These are phyloP conservation scores for Sebastes variabilis DNA, from an alignment of 2,797 vertebrate species.

Conservation along the genomic window DNA sequence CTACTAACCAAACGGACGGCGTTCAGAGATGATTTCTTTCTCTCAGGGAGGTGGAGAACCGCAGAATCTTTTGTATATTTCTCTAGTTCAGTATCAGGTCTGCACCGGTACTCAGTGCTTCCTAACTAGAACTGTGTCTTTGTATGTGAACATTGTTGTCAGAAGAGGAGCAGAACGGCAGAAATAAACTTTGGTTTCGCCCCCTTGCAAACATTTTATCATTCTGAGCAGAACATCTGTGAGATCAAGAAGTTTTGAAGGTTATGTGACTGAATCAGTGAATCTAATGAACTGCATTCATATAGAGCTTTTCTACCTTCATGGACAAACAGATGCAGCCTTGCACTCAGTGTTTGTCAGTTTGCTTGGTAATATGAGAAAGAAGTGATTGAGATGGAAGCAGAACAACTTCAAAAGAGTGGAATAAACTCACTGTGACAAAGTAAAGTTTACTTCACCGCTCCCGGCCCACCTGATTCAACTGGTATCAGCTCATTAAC, in stretches of 20 bases:
- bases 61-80: not conserved
- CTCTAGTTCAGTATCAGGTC: not conserved
- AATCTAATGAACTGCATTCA: not conserved
- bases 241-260: not conserved
- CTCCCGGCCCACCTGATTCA: no score
- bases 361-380: not conserved
- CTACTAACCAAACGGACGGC: not conserved
- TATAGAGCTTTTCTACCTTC: not conserved
- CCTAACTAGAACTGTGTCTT: not conserved
- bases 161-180: not conserved
- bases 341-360: not conserved
- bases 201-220: not conserved
- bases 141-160: not conserved
- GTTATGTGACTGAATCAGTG: not conserved
- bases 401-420: not conserved
- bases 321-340: not conserved
- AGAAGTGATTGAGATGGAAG: not conserved
- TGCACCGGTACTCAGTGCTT: not conserved
- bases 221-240: not conserved
- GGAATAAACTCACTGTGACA: not conserved
- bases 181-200: not conserved
- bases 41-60: not conserved
- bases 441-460: not conserved
- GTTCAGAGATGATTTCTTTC: not conserved
- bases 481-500: no score